These are phyloP conservation scores for Coranthus polyacanthus DNA, from an alignment of 2,797 vertebrate genomes.

Conservation along the genomic window DNA sequence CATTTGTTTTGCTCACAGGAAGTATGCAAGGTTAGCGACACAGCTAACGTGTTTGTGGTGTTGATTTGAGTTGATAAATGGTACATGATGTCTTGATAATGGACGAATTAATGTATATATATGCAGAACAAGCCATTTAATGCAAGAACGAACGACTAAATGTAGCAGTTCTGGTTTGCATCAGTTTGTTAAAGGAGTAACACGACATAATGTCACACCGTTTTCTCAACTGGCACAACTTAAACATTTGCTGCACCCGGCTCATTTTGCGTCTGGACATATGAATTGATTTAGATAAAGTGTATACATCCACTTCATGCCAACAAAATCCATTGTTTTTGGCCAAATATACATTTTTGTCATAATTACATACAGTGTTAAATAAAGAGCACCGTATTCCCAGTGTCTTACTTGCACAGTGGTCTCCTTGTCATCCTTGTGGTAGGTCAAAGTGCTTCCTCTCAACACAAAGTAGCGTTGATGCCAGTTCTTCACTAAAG, in stretches of 20 bases:
- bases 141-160: background rate
- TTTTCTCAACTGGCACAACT: too few species aligned
- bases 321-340: too few species aligned
- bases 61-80: slow-evolving; percentile 28
- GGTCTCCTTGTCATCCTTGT: slow-evolving; percentile 93
- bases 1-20: slow-evolving; percentile 55
- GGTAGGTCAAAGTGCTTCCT: slow-evolving; percentile 90
- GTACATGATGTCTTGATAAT: background rate
- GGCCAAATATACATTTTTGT: too few species aligned
- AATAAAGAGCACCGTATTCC: background rate
- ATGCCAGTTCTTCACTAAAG: slow-evolving; percentile 97
- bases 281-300: background rate
- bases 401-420: slow-evolving; percentile 88
- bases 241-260: too few species aligned
- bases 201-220: background rate
- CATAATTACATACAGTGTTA: background rate
- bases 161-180: background rate
- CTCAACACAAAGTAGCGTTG: slow-evolving; percentile 92
- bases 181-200: background rate
- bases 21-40: slow-evolving; percentile 47
- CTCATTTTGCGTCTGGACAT: too few species aligned
- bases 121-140: background rate
- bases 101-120: background rate
- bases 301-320: too few species aligned
- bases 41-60: slow-evolving; percentile 28